Conservation (phyloP, 2,113 vertebrate species). For the Sciurus niger region DNA sequence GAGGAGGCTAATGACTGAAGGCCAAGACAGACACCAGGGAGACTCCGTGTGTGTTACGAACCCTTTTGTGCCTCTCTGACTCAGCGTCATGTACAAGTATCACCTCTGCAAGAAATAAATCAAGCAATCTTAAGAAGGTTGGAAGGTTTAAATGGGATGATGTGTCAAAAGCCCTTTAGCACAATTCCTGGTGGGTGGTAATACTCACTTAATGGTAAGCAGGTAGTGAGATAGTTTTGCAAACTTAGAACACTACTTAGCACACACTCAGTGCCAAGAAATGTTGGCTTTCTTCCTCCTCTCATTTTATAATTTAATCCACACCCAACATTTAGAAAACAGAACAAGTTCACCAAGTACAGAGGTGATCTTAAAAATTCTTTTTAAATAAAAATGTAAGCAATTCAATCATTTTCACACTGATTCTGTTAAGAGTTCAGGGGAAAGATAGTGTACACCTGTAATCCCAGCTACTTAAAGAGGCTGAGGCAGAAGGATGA, state of each 20-base stretch:
- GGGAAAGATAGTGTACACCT: not conserved
- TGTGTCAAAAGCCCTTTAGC: not conserved
- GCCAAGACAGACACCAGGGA: not conserved
- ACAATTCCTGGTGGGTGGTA: not conserved
- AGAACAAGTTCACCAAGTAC: not conserved
- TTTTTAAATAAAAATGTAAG: constrained; percentile 44
- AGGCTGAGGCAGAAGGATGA: no score
- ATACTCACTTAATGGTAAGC: not conserved
- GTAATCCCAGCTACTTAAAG: no score
- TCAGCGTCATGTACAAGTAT: not conserved
- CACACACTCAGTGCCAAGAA: not conserved
- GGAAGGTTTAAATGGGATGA: not conserved
- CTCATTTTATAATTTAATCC: constrained; percentile 31
- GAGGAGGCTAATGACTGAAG: not conserved
- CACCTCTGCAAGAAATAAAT: not conserved
- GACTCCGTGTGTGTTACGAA: not conserved
- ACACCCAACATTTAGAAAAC: constrained; percentile 42
- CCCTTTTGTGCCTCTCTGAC: not conserved
- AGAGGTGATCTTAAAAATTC: constrained; percentile 21
- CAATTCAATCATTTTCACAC: not conserved
- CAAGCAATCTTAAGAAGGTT: not conserved
- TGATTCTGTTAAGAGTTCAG: not conserved
- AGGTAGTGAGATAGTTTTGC: not conserved
- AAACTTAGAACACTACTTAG: not conserved
- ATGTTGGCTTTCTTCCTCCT: not conserved